phyloP scores from a whole-genome alignment of 2,888 invertebrate genomes.

The Drosophila mayaguana region DNA sequence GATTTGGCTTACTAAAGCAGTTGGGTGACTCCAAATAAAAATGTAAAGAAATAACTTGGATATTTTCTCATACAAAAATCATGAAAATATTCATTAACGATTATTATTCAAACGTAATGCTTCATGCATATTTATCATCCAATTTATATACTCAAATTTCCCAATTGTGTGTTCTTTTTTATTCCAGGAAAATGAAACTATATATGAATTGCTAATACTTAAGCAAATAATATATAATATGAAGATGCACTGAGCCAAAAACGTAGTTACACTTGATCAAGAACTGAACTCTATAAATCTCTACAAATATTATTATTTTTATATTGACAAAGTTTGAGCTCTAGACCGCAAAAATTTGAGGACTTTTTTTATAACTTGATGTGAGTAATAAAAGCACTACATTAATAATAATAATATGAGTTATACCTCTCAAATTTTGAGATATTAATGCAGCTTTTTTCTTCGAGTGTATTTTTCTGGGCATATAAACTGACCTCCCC shows the following conservation, averaged over 20 bases:
- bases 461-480: not conserved
- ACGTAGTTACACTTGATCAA: not conserved
- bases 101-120: not conserved
- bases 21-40: no score
- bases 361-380: no score
- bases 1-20: no score
- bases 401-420: no score
- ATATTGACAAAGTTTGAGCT: no score
- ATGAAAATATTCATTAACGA: not conserved
- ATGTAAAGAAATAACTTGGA: no score
- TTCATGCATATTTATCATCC: not conserved
- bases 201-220: not conserved
- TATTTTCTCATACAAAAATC: no score
- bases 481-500: not conserved
- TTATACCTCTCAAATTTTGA: no score
- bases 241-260: not conserved
- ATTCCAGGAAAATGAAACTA: not conserved
- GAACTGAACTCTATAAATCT: no score
- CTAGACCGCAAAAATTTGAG: no score
- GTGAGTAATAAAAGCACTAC: no score
- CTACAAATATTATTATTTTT: no score
- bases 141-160: not conserved
- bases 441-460: not conserved
- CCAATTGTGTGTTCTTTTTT: not conserved
- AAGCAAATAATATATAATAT: not conserved